phyloP scores from a whole-genome alignment of 2,113 vertebrate genomes.

The Cichladusa arquata region DNA sequence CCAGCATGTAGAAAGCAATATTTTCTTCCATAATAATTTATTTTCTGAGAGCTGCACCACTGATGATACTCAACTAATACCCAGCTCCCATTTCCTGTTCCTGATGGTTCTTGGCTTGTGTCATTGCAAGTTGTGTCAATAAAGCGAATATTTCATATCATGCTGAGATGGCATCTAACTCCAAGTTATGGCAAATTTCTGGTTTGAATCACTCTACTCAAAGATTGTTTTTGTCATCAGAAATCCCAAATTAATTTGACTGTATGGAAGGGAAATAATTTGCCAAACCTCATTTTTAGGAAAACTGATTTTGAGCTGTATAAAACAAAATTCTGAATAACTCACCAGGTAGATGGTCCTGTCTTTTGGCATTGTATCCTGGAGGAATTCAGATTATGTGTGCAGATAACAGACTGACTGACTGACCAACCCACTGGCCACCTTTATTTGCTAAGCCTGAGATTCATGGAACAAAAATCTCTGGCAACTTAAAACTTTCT shows the following conservation, averaged over 20 bases:
- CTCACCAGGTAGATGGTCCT: background rate
- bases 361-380: background rate
- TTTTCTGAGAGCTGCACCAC: background rate
- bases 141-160: background rate
- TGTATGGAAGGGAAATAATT: background rate
- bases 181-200: background rate
- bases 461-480: conserved; percentile 1
- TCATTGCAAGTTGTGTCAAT: background rate
- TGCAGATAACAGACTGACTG: background rate
- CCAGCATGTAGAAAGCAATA: background rate
- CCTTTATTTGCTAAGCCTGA: background rate
- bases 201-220: background rate
- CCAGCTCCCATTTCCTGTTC: background rate
- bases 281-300: background rate
- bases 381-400: background rate
- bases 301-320: background rate
- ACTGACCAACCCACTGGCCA: background rate
- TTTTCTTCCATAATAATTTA: background rate
- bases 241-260: background rate
- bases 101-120: background rate
- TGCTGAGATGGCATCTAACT: background rate
- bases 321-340: background rate
- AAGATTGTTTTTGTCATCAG: background rate
- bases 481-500: background rate
- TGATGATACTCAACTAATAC: background rate